Conservation (phyloP, 2,797 vertebrate species). For the Malurus splendens region DNA sequence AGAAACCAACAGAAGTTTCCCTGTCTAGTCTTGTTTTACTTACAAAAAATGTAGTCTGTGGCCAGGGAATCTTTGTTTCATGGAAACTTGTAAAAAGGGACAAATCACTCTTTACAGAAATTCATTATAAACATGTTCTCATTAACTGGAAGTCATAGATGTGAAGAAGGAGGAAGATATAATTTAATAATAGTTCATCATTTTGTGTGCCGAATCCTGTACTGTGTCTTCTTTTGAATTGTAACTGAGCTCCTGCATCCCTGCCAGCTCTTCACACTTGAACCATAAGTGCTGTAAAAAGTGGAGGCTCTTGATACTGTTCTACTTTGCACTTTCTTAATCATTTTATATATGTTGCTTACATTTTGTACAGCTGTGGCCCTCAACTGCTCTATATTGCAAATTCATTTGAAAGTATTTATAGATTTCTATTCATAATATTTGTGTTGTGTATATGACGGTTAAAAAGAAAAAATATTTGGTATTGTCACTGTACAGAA, state of each 20-base stretch:
- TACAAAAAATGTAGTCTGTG: not conserved
- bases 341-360: conserved; percentile 69
- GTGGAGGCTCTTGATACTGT: conserved; percentile 67
- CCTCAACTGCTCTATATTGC: conserved; percentile 62
- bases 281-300: conserved; percentile 67
- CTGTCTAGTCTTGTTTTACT: not conserved
- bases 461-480: conserved; percentile 59
- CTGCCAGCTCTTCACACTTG: conserved; percentile 57
- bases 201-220: conserved; percentile 42
- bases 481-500: conserved; percentile 67
- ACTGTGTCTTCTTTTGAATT: conserved; percentile 38
- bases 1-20: not conserved
- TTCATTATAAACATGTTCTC: conserved; percentile 5
- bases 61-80: conserved; percentile 19
- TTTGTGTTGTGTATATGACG: conserved; percentile 77
- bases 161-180: conserved; percentile 2
- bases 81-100: conserved; percentile 35
- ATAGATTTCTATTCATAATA: conserved; percentile 71
- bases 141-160: conserved; percentile 71
- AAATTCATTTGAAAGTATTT: conserved; percentile 73
- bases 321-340: conserved; percentile 76
- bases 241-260: conserved; percentile 41
- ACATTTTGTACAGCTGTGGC: conserved; percentile 73
- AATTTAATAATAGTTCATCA: conserved; percentile 29
- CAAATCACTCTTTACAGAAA: conserved; percentile 49